Conservation (phyloP, 2,797 vertebrate species). For the Micropoecilia bifurca region DNA sequence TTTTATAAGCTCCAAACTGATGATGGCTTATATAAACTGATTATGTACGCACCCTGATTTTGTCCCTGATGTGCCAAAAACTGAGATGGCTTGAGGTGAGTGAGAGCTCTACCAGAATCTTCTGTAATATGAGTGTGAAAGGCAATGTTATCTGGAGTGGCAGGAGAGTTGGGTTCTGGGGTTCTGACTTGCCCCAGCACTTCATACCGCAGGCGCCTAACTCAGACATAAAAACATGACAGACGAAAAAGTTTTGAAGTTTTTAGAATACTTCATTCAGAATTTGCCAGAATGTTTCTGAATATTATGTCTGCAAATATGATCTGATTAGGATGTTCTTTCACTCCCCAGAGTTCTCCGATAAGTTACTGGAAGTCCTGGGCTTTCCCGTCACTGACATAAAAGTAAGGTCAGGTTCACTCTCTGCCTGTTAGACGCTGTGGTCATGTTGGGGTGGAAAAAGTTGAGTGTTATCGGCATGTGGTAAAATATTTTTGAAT, state of each 20-base stretch:
- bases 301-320: conserved; percentile 22
- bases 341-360: background rate
- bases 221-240: background rate
- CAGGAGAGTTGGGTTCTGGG: conserved; percentile 35
- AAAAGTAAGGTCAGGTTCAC: background rate
- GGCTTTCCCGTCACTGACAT: background rate
- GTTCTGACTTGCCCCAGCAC: conserved; percentile 43
- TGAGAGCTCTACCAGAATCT: conserved; percentile 6
- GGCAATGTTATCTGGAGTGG: background rate
- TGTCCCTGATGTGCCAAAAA: background rate
- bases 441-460: background rate
- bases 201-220: conserved; percentile 53
- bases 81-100: background rate
- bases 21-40: background rate
- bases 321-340: conserved; percentile 5
- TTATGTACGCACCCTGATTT: conserved; percentile 2
- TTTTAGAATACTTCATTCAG: background rate
- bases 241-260: background rate
- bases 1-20: conserved; percentile 25
- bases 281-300: conserved; percentile 35
- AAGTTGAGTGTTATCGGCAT: background rate
- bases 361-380: background rate
- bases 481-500: background rate
- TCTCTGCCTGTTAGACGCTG: background rate
- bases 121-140: background rate